phyloP scores from a whole-genome alignment of 1,140 invertebrate genomes.

The Eriocheir sinensis region DNA sequence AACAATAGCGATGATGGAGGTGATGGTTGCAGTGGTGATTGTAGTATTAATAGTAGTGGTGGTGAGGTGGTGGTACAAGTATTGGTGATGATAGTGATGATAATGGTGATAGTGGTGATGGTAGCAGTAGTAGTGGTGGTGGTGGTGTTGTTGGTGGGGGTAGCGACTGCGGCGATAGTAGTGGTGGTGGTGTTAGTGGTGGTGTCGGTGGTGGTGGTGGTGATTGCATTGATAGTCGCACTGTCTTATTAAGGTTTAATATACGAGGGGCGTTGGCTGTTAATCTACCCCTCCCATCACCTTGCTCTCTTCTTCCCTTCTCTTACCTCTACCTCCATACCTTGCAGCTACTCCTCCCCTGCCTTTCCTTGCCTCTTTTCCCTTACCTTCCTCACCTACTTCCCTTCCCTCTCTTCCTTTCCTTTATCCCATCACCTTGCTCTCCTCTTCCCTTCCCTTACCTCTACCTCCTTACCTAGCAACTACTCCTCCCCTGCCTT shows the following conservation, averaged over 20 bases:
- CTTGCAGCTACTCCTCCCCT: too few species aligned
- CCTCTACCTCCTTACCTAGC: too few species aligned
- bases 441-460: too few species aligned
- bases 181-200: background rate
- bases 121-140: background rate
- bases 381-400: too few species aligned
- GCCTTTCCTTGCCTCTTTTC: background rate
- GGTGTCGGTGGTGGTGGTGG: background rate
- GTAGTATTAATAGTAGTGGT: background rate
- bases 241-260: slow-evolving; percentile 25
- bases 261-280: slow-evolving; percentile 8
- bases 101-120: background rate
- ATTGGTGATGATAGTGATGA: background rate
- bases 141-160: background rate
- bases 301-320: too few species aligned
- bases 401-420: too few species aligned
- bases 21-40: background rate
- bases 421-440: too few species aligned
- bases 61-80: background rate
- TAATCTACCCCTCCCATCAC: too few species aligned
- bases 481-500: too few species aligned
- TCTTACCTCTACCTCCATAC: too few species aligned
- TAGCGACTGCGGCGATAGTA: background rate
- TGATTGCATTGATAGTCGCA: background rate
- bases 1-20: too few species aligned